Percentiles rank a stretch among this genome's conserved stretches.
Evolutionary conservation across 2,797 vertebrate genomes (phyloP).

Genomic region (Amblyraja radiata): DNA sequence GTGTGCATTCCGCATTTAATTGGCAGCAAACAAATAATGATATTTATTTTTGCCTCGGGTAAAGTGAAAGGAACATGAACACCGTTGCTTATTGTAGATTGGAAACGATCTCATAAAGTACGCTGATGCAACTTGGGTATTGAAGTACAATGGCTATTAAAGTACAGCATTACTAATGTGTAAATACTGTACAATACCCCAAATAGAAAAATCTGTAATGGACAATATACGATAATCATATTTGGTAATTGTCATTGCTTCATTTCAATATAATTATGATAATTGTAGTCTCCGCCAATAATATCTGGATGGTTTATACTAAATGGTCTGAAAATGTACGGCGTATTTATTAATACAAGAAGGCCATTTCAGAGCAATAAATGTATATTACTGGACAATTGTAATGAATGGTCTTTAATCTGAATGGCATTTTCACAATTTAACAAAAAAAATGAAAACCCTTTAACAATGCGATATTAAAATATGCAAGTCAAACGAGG

Average conservation of each 20-base stretch:
- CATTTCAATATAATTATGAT: background rate
- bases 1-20: background rate
- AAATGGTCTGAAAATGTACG: background rate
- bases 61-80: background rate
- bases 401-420: background rate
- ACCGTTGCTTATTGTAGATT: background rate
- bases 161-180: background rate
- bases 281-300: background rate
- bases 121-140: background rate
- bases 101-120: background rate
- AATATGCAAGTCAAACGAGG: background rate
- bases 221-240: background rate
- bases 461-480: background rate
- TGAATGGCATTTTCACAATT: background rate
- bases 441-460: background rate
- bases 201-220: background rate
- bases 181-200: background rate
- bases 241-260: background rate
- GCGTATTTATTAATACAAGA: background rate
- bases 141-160: background rate
- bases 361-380: background rate
- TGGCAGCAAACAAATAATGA: background rate
- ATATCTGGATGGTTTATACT: background rate
- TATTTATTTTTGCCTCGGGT: constrained; percentile 3
- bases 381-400: background rate